phyloP scores from a whole-genome alignment of 1,140 invertebrate species.

The Drosophila paulistorum region DNA sequence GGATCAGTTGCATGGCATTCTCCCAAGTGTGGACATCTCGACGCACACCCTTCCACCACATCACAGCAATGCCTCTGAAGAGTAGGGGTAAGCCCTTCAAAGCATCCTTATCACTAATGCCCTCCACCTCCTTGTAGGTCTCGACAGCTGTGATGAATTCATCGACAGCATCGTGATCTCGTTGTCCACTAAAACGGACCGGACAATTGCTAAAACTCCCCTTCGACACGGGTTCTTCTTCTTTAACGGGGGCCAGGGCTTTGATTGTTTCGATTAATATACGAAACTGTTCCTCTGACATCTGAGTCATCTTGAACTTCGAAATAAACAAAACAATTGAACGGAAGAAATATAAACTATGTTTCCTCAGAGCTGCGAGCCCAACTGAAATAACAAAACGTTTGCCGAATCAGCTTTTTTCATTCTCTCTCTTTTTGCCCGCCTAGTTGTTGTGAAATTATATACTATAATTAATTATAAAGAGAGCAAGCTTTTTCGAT shows the following conservation, averaged over 20 bases:
- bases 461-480: no score
- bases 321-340: conserved; percentile 25
- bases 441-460: conserved; percentile 51
- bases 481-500: conserved; percentile 48
- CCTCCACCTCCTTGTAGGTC: conserved; percentile 76
- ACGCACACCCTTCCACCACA: conserved; percentile 79
- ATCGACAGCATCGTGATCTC: conserved; percentile 78
- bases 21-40: conserved; percentile 69
- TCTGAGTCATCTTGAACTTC: conserved; percentile 50
- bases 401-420: conserved; percentile 25
- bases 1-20: conserved; percentile 60
- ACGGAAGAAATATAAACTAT: not conserved
- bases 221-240: conserved; percentile 50
- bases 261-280: conserved; percentile 63
- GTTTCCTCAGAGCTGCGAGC: not conserved
- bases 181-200: conserved; percentile 68
- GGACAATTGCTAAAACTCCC: conserved; percentile 76
- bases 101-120: conserved; percentile 76
- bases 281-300: conserved; percentile 69
- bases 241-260: conserved; percentile 44
- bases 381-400: conserved; percentile 18
- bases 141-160: conserved; percentile 75
- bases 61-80: conserved; percentile 54
- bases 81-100: conserved; percentile 70
- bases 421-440: not conserved